Percentiles rank a stretch among this genome's conserved stretches.
phyloP scores from a whole-genome alignment of 2,113 vertebrate species.

The Heterocephalus glaber region DNA sequence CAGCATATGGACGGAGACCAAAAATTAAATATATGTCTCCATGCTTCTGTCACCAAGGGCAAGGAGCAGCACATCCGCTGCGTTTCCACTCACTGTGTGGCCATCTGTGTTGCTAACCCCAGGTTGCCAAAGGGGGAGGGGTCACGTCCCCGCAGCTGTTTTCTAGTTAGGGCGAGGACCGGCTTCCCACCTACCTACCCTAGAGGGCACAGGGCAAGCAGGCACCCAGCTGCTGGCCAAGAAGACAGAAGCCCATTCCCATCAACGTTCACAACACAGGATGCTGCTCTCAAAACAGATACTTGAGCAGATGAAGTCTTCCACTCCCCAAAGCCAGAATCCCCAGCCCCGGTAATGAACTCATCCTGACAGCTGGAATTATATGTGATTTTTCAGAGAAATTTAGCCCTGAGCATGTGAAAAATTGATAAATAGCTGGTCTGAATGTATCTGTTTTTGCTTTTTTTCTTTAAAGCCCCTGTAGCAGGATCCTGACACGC shows the following conservation, averaged over 20 bases:
- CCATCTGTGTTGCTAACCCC: conserved; percentile 71
- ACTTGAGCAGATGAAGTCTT: not conserved
- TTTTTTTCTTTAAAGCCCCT: too few relatives aligned
- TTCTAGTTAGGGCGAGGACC: accelerated
- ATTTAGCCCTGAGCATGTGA: not conserved
- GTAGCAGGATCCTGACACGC: not conserved
- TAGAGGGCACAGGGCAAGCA: accelerated
- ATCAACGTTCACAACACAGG: accelerated
- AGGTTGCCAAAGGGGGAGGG: not conserved
- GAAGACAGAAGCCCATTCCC: not conserved
- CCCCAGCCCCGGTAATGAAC: not conserved
- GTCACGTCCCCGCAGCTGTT: not conserved
- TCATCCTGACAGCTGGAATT: not conserved
- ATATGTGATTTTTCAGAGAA: not conserved
- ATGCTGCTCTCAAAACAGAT: not conserved
- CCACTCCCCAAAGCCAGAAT: not conserved
- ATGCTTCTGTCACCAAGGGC: conserved; percentile 68
- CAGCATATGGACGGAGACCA: conserved; percentile 80
- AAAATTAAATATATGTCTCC: conserved; percentile 68
- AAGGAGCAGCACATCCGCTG: conserved; percentile 55
- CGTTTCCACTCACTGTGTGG: conserved; percentile 19
- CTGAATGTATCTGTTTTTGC: not conserved
- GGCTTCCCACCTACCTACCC: not conserved
- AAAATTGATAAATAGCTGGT: not conserved
- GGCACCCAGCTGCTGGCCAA: not conserved